Conservation (phyloP, 2,797 vertebrate species). For the Ptychadena robeensis region DNA sequence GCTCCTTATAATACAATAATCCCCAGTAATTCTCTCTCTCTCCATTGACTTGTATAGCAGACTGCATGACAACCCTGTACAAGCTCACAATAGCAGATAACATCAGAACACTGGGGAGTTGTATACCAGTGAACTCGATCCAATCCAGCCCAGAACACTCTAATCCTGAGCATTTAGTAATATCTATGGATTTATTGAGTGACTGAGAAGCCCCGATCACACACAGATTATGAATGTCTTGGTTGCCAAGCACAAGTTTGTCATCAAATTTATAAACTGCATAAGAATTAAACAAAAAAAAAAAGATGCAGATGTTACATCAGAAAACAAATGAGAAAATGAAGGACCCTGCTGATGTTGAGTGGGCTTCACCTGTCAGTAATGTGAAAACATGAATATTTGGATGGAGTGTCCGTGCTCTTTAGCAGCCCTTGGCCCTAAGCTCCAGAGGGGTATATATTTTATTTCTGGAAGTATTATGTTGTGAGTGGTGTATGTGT, state of each 20-base stretch:
- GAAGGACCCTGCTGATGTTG: not conserved
- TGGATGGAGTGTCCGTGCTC: not conserved
- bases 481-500: slow-evolving; percentile 36
- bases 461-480: slow-evolving; percentile 29
- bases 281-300: slow-evolving; percentile 7
- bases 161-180: slow-evolving; percentile 36
- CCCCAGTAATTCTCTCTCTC: too few relatives aligned
- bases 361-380: not conserved
- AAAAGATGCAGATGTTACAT: slow-evolving; percentile 7
- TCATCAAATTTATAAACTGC: slow-evolving; percentile 44
- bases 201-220: slow-evolving; percentile 39
- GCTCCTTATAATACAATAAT: not conserved
- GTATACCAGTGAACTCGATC: slow-evolving; percentile 24
- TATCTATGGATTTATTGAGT: slow-evolving; percentile 52
- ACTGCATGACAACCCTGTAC: not conserved
- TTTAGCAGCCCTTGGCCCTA: slow-evolving; percentile 9
- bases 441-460: slow-evolving; percentile 27
- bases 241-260: slow-evolving; percentile 32
- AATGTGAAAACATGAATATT: not conserved
- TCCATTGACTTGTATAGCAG: not conserved
- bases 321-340: not conserved
- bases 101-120: slow-evolving; percentile 15
- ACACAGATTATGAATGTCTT: slow-evolving; percentile 24
- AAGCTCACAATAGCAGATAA: slow-evolving; percentile 19
- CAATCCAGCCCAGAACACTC: slow-evolving; percentile 10